Conservation (phyloP, 2,113 vertebrate genomes). For the Peromyscus polionotus region DNA sequence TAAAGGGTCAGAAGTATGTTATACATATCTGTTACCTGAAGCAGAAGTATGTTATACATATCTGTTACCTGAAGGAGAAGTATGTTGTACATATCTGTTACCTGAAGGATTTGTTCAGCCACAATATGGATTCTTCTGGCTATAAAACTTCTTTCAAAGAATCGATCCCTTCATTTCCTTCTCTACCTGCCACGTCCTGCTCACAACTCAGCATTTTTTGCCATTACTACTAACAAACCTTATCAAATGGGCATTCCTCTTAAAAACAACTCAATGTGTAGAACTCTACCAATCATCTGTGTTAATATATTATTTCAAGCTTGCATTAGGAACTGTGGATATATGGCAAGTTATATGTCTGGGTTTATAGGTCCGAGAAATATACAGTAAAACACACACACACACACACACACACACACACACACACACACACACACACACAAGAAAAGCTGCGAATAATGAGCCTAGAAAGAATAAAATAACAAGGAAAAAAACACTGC, state of each 20-base stretch:
- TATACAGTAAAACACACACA: not conserved
- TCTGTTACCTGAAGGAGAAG: not conserved
- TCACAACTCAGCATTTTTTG: not conserved
- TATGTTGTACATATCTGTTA: constrained; percentile 26
- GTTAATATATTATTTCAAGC: constrained; percentile 11
- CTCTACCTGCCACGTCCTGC: not conserved
- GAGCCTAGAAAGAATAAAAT: constrained; percentile 52
- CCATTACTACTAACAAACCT: not conserved
- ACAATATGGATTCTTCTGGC: constrained; percentile 43
- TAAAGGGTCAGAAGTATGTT: constrained; percentile 36
- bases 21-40: not conserved
- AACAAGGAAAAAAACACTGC: not conserved
- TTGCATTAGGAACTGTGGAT: not conserved
- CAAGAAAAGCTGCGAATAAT: not conserved
- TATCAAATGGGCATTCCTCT: not conserved
- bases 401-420: no score
- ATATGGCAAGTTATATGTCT: constrained; percentile 5
- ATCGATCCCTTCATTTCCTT: not conserved
- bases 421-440: not conserved
- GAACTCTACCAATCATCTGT: constrained; percentile 7
- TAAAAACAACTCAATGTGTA: not conserved
- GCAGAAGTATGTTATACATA: not conserved
- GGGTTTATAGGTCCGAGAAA: constrained; percentile 21
- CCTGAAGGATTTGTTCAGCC: not conserved
- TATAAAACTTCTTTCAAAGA: not conserved